A percentile compares a stretch with the other conserved stretches of the same genome.
phyloP scores from a whole-genome alignment of 2,888 invertebrate genomes.

The Archips xylosteana region DNA sequence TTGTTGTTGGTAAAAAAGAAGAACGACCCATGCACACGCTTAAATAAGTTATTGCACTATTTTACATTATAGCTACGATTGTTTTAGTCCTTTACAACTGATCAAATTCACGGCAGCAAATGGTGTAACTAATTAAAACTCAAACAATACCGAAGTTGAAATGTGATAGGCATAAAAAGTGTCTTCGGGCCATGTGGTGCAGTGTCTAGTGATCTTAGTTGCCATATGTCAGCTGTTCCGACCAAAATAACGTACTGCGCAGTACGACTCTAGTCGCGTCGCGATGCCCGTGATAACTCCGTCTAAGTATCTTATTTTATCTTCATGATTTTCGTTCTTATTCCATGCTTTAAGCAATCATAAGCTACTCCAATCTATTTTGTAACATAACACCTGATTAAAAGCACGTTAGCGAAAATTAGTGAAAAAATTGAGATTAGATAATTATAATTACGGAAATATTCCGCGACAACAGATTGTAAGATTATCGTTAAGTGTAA shows the following conservation, averaged over 20 bases:
- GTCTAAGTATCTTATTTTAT: slow-evolving; percentile 10
- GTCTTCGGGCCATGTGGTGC: slow-evolving; percentile 57
- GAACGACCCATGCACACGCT: too few relatives aligned
- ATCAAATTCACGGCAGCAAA: slow-evolving; percentile 18
- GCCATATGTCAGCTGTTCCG: slow-evolving; percentile 71
- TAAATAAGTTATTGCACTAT: neutral
- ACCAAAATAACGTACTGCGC: slow-evolving; percentile 73
- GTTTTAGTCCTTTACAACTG: neutral
- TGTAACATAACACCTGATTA: slow-evolving; percentile 13
- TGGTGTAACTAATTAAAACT: slow-evolving; percentile 14
- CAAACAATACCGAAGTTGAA: slow-evolving; percentile 31
- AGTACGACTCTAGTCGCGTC: slow-evolving; percentile 47
- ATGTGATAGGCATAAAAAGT: slow-evolving; percentile 45
- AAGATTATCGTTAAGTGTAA: slow-evolving; percentile 17
- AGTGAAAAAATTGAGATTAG: slow-evolving; percentile 11
- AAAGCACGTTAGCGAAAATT: slow-evolving; percentile 5
- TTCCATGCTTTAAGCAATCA: slow-evolving; percentile 4
- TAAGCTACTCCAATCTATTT: slow-evolving; percentile 2
- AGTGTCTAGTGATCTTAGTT: slow-evolving; percentile 53
- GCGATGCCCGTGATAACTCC: slow-evolving; percentile 24
- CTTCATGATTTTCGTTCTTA: neutral
- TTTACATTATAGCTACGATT: neutral
- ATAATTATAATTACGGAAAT: slow-evolving; percentile 19
- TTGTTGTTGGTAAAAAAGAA: too few relatives aligned
- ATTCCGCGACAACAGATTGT: slow-evolving; percentile 20